Percentiles rank a stretch among this genome's conserved stretches.
phyloP scores from a whole-genome alignment of 2,797 vertebrate species.

The Coluber constrictor region DNA sequence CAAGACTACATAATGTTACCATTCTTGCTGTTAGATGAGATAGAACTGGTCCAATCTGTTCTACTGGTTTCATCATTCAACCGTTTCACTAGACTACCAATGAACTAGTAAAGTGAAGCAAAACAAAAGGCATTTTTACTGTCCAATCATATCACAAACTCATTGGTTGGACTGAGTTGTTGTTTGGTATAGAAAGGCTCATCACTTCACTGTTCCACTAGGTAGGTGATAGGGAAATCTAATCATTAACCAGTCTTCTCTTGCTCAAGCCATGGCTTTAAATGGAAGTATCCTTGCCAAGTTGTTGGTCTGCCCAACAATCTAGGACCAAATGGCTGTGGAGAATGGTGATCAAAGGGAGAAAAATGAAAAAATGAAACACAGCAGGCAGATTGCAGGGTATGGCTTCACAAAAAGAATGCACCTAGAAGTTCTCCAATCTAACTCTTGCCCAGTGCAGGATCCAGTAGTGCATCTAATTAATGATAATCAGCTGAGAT shows the following conservation, averaged over 20 bases:
- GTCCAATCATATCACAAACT: neutral
- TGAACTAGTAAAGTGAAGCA: neutral
- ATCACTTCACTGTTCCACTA: neutral
- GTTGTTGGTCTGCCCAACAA: neutral
- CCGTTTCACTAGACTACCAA: neutral
- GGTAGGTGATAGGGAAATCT: neutral
- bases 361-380: neutral
- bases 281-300: neutral
- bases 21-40: neutral
- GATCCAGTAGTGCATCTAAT: neutral
- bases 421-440: neutral
- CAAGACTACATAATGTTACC: neutral
- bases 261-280: neutral
- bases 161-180: neutral
- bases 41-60: neutral
- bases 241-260: neutral
- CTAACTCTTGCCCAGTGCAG: neutral
- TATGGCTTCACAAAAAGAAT: neutral
- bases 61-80: neutral
- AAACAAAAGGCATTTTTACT: neutral
- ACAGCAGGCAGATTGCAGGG: neutral
- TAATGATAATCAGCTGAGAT: neutral
- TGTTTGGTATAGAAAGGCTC: neutral
- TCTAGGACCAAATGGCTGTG: neutral
- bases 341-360: neutral